These are phyloP conservation scores for sheep (Ovis aries) DNA, from an alignment of 2,113 vertebrate species.

Conservation along the genomic window ARS-UI_Ramb_v3.0 NC_056061.1:81904001-81904500, in stretches of 20 bases:
- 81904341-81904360: neutral
- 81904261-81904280: neutral
- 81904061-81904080: neutral
- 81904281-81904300: accelerated
- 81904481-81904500: neutral
- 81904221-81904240: neutral
- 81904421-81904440: neutral
- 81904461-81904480: neutral
- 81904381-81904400: neutral
- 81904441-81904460: neutral
- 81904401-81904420: neutral
- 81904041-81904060: neutral
- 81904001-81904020: neutral
- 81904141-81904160: neutral
- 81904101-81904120: neutral
- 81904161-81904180: neutral
- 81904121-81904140: neutral
- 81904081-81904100: neutral
- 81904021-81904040: accelerated
- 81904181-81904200: no score
- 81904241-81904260: neutral
- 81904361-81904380: neutral
- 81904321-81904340: neutral
- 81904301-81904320: neutral
- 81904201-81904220: neutral